These are phyloP conservation scores for Sicus ferrugineus DNA, from an alignment of 2,888 invertebrate species.

Conservation along the genomic window DNA sequence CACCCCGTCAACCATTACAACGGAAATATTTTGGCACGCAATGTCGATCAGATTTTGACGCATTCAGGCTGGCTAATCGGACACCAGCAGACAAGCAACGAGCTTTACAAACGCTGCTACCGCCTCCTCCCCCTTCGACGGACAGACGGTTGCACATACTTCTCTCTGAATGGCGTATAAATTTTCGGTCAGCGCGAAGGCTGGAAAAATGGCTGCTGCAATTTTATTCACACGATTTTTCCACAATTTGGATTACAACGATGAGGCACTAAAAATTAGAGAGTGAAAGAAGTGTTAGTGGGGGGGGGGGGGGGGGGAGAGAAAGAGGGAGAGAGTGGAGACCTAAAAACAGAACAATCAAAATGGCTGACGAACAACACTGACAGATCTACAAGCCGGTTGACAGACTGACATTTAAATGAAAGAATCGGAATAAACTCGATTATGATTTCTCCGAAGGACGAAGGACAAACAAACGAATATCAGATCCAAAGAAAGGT, in stretches of 20 bases:
- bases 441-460: no score
- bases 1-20: no score
- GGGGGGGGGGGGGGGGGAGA: no score
- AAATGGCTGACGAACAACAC: neutral
- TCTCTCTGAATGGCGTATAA: neutral
- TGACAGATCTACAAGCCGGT: neutral
- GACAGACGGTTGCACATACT: neutral
- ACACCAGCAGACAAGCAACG: conserved; percentile 21
- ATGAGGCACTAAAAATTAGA: no score
- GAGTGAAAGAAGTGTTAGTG: no score
- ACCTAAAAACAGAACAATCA: neutral
- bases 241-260: neutral
- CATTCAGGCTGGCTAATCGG: conserved; percentile 25
- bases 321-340: neutral
- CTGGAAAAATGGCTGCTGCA: neutral
- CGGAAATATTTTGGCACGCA: conserved; percentile 34
- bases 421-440: no score
- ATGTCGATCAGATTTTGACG: conserved; percentile 14
- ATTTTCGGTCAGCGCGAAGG: neutral
- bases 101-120: no score
- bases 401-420: neutral
- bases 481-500: no score
- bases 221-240: conserved; percentile 12
- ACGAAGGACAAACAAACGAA: no score
- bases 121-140: neutral